These are phyloP conservation scores for Campoplex capitator DNA, from an alignment of 2,888 invertebrate genomes.

Conservation along the genomic window DNA sequence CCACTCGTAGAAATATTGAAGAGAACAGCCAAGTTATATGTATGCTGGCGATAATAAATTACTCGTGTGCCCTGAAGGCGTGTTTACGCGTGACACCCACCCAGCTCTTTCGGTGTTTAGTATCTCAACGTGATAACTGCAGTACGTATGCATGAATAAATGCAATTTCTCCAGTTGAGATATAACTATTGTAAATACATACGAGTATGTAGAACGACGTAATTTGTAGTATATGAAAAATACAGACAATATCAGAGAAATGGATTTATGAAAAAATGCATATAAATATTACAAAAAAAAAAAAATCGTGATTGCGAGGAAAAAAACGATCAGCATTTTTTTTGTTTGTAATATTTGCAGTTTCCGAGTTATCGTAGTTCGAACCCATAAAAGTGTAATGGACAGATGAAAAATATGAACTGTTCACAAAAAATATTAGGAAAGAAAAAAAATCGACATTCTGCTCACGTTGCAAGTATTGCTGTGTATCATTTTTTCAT, in stretches of 20 bases:
- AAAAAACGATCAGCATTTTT: background rate
- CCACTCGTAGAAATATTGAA: conserved; percentile 7
- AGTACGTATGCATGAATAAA: conserved; percentile 33
- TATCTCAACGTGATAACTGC: conserved; percentile 54
- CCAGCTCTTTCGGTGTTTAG: conserved; percentile 44
- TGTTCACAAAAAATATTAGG: background rate
- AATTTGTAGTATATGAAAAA: background rate
- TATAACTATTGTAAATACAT: conserved; percentile 20
- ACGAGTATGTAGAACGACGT: background rate
- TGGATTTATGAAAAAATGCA: background rate
- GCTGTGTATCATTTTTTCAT: background rate
- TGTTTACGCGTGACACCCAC: conserved; percentile 18
- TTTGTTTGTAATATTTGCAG: too few species aligned
- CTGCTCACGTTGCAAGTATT: background rate
- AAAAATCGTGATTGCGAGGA: background rate
- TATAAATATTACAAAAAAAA: background rate
- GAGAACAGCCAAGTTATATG: conserved; percentile 18
- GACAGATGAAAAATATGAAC: too few species aligned
- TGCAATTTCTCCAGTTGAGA: conserved; percentile 12
- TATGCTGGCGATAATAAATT: conserved; percentile 44
- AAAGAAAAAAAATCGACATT: background rate
- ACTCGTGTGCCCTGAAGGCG: conserved; percentile 32
- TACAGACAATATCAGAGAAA: background rate
- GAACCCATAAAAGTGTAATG: too few species aligned
- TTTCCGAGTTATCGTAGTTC: background rate